Evolutionary conservation across 2,113 vertebrate genomes (phyloP).

Genomic region (Grammomys dolichurus): DNA sequence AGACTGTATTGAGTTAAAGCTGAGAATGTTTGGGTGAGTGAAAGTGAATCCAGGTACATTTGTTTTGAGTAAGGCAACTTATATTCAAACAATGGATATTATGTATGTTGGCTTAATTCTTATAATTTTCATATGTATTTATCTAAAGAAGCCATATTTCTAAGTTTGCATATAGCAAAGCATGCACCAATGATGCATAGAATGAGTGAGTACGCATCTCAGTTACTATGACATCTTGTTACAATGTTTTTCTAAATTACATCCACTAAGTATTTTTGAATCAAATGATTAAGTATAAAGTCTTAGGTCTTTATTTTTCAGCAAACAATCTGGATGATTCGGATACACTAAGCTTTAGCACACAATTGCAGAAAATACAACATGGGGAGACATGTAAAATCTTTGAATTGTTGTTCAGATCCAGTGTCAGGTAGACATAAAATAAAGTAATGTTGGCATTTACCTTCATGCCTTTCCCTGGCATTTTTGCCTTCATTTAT

Average conservation of each 20-base stretch:
- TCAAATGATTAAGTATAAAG: not conserved
- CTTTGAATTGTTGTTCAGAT: not conserved
- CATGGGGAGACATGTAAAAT: not conserved
- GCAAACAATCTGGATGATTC: not conserved
- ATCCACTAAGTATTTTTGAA: constrained; percentile 18
- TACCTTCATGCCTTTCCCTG: not conserved
- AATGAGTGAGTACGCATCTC: not conserved
- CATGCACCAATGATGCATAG: not conserved
- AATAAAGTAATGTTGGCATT: not conserved
- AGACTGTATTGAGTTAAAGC: not conserved
- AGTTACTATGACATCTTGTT: not conserved
- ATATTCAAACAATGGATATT: not conserved
- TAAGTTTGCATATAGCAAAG: not conserved
- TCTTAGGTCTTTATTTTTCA: not conserved
- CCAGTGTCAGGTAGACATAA: not conserved
- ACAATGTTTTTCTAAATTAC: not conserved
- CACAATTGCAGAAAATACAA: not conserved
- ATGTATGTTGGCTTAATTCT: not conserved
- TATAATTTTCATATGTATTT: not conserved
- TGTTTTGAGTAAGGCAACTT: not conserved
- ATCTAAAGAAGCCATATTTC: not conserved
- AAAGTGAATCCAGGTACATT: not conserved
- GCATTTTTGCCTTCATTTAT: not conserved
- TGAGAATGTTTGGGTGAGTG: not conserved
- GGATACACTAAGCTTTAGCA: not conserved